A percentile compares a stretch with the other conserved stretches of the same genome.
These are phyloP conservation scores for Tetragonula clypearis DNA, from an alignment of 1,140 invertebrate species.

Conservation along the genomic window DNA sequence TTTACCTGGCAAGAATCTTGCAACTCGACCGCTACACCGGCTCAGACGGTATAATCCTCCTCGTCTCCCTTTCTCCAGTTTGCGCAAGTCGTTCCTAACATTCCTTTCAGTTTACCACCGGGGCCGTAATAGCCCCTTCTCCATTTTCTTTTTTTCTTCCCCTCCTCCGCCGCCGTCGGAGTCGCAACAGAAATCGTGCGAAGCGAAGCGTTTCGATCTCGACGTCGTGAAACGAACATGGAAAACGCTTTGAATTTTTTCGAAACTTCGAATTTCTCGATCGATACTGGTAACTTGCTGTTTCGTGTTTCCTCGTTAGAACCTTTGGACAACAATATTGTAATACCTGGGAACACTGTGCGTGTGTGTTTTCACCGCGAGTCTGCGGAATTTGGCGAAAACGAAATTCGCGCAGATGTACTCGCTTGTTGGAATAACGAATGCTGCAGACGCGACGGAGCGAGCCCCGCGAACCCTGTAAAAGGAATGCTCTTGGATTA, in stretches of 20 bases:
- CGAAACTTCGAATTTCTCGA: too few species aligned
- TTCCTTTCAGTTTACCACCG: slow-evolving; percentile 11
- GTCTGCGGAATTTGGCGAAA: background rate
- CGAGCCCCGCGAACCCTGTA: slow-evolving; percentile 11
- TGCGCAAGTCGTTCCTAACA: slow-evolving; percentile 12
- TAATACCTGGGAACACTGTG: background rate
- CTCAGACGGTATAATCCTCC: slow-evolving; percentile 50
- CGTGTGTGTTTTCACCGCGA: background rate
- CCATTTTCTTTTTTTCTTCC: too few species aligned
- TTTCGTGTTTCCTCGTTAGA: background rate
- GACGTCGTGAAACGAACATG: too few species aligned
- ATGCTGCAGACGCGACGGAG: background rate
- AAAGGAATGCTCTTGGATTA: slow-evolving; percentile 36
- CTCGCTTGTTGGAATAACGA: background rate
- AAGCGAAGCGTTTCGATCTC: too few species aligned
- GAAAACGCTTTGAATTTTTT: too few species aligned
- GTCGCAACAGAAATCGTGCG: too few species aligned
- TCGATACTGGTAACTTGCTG: background rate
- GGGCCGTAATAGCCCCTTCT: background rate
- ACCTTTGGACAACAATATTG: background rate
- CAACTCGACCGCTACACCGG: slow-evolving; percentile 14
- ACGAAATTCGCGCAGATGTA: too few species aligned
- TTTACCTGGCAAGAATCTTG: slow-evolving; percentile 19
- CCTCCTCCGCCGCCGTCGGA: too few species aligned
- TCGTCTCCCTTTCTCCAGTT: slow-evolving; percentile 30